Evolutionary conservation across 2,113 vertebrate genomes (phyloP).

Genomic region (Catharus bicknelli): DNA sequence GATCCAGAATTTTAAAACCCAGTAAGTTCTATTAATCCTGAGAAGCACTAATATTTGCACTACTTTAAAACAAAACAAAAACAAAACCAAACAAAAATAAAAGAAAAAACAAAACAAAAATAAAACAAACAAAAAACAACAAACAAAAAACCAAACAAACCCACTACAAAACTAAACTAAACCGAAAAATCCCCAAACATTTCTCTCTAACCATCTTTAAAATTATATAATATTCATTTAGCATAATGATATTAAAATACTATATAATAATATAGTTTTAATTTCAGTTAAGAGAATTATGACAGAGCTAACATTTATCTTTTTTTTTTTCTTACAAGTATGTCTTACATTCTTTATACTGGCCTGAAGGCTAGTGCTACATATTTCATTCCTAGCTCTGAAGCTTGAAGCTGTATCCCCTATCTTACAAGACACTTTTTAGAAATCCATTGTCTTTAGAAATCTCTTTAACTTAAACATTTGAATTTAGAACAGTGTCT

Average conservation of each 20-base stretch:
- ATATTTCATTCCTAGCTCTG: background rate
- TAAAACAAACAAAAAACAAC: too few species aligned
- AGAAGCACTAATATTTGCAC: background rate
- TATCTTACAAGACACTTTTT: background rate
- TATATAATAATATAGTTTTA: background rate
- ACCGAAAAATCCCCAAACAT: background rate
- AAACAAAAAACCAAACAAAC: too few species aligned
- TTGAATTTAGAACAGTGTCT: background rate
- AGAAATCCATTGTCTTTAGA: background rate
- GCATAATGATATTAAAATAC: background rate
- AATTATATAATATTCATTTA: background rate
- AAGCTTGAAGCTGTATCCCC: background rate
- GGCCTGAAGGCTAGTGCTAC: background rate
- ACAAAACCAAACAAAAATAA: background rate
- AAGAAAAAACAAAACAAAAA: too few species aligned
- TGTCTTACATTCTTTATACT: background rate
- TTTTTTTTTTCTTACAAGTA: rapidly evolving
- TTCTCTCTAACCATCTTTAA: background rate
- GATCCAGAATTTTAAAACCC: background rate
- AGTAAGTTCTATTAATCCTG: background rate
- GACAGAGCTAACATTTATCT: background rate
- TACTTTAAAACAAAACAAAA: background rate
- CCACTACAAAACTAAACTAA: background rate
- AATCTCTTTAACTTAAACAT: background rate
- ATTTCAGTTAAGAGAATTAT: background rate